These are phyloP conservation scores for Bombus fervidus DNA, from an alignment of 1,140 invertebrate genomes.

Conservation along the genomic window DNA sequence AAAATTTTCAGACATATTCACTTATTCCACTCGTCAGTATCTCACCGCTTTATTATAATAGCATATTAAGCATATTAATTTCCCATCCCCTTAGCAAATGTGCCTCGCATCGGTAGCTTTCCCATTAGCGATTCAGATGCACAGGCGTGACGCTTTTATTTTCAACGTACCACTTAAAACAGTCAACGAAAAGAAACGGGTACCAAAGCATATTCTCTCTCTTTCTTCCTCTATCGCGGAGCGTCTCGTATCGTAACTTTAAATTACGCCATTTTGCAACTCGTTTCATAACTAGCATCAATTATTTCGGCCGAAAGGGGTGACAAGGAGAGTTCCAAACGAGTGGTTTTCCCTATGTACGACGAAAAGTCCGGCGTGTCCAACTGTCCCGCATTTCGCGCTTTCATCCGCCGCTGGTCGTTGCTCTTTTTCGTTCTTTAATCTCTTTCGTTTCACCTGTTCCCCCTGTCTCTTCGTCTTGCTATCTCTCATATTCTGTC, in stretches of 20 bases:
- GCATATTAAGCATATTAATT: background rate
- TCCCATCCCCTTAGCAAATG: background rate
- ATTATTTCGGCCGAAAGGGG: constrained; percentile 49
- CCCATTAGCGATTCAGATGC: constrained; percentile 11
- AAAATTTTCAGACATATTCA: background rate
- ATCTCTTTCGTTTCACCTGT: constrained; percentile 25
- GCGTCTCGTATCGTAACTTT: constrained; percentile 46
- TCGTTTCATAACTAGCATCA: constrained; percentile 53
- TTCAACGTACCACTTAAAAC: constrained; percentile 30
- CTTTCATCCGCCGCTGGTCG: constrained; percentile 13
- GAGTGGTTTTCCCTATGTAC: constrained; percentile 35
- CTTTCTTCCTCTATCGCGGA: background rate
- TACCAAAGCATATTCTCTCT: background rate
- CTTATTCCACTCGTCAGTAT: background rate
- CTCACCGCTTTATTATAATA: background rate
- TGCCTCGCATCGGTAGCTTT: background rate
- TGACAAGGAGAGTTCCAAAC: constrained; percentile 53
- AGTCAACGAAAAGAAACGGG: constrained; percentile 17
- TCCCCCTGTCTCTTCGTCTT: constrained; percentile 1
- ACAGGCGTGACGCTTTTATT: constrained; percentile 30
- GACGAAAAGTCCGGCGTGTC: constrained; percentile 36
- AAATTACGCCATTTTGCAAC: constrained; percentile 52
- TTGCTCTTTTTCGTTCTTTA: constrained; percentile 36
- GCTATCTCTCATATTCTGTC: constrained; percentile 27
- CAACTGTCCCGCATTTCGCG: constrained; percentile 39